Percentiles rank a stretch among this genome's conserved stretches.
Conservation (phyloP, 2,797 vertebrate species). For the Anguilla megastoma region DNA sequence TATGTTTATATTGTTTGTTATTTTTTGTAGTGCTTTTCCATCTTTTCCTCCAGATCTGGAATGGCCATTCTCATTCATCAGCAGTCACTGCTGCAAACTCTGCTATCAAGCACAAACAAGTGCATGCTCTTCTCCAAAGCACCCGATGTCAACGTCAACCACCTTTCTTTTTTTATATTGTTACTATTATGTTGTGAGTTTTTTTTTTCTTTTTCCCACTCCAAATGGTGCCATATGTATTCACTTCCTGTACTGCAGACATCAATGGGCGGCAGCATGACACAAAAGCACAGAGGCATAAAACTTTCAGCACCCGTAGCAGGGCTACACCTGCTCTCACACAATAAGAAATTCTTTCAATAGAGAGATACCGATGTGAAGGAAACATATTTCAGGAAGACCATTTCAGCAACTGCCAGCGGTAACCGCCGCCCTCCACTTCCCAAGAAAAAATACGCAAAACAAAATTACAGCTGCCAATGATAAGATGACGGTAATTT, state of each 20-base stretch:
- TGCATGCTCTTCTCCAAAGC: background rate
- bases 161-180: background rate
- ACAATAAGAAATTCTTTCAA: slow-evolving; percentile 74
- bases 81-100: background rate
- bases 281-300: slow-evolving; percentile 73
- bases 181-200: slow-evolving; percentile 8
- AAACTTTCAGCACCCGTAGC: slow-evolving; percentile 79
- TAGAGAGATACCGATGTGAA: slow-evolving; percentile 56
- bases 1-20: background rate
- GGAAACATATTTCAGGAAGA: slow-evolving; percentile 69
- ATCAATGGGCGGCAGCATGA: slow-evolving; percentile 33
- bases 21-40: background rate
- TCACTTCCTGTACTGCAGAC: slow-evolving; percentile 1
- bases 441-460: background rate
- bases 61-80: background rate
- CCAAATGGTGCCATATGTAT: slow-evolving; percentile 26
- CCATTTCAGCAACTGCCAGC: slow-evolving; percentile 14
- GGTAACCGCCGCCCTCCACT: background rate
- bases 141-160: background rate
- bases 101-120: slow-evolving; percentile 1
- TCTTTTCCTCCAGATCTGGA: background rate
- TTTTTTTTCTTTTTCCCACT: slow-evolving; percentile 40
- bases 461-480: background rate
- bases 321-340: slow-evolving; percentile 56
- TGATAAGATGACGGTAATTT: too few relatives aligned